Base-by-base conservation (phyloP, 2,113 vertebrate genomes). In the Callocephalon fimbriatum region DNA sequence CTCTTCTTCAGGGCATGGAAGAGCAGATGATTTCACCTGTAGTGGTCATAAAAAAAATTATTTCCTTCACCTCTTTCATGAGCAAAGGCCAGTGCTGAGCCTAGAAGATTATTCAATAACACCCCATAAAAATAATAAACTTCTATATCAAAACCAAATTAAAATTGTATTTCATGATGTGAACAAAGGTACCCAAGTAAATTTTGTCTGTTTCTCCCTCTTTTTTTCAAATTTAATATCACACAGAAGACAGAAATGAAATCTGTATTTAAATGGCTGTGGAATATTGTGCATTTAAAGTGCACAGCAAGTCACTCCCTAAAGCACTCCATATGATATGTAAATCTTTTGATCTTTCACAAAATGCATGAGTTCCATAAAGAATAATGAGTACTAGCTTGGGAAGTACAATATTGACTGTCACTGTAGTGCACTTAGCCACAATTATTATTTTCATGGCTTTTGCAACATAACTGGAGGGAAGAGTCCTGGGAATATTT, bases 291-390 rank as follows among this genome's bases (percentile, higher is more conserved):
- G 96, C 94, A 95, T 98, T 98, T 98, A 97, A 98, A 98, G 96
- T 96, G 95, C 98, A 98, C 98, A 98, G 98, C 98, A 98, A 98
- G 98, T 98, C 95, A 96, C 97, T 97, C 98, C 98, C 98, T 98
- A 97, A 97, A 98, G 98, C 98, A 98, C 98, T 98, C 98, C 96
- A 97, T 98, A 97, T 98, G 98, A 98, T 98, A 97, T 98, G 98
- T 98, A 98, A 98, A 98, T 98, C 98, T 98, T 98, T 98, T 98
- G 97, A 98, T 98, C 98, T 98, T 97, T 95, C 98, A 97, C 97
- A 98, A 98, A 98, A 98, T 95, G 97, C 97, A 97, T 97, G 95
- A 98, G 97, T 98, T 97, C 97, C 95, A 89, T 98, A 97, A 98
- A 98, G 98, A 98, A 98, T 98, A 98, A 98, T 97, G 97, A 98